Percentiles rank a stretch among this genome's conserved stretches.
Evolutionary conservation across 2,797 vertebrate species (phyloP).

Genomic region (Anabacerthia variegaticeps): DNA sequence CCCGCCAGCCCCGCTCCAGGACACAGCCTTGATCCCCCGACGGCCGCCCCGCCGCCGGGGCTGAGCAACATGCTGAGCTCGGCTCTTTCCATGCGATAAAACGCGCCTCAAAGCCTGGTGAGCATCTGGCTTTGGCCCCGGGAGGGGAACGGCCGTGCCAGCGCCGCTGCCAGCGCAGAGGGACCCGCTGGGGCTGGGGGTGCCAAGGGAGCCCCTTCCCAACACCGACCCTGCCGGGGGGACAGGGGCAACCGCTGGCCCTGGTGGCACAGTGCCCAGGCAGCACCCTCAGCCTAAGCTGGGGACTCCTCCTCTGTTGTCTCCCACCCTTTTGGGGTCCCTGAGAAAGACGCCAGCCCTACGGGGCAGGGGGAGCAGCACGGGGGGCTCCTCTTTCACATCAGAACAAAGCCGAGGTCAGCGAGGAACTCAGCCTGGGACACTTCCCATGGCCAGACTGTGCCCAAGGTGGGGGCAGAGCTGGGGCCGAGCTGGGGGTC

Average conservation of each 20-base stretch:
- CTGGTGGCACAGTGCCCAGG: fast-evolving
- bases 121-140: background rate
- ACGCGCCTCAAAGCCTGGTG: background rate
- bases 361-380: fast-evolving
- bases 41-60: background rate
- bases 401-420: background rate
- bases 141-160: background rate
- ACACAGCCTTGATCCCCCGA: conserved; percentile 12
- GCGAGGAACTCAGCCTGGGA: background rate
- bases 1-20: conserved; percentile 46
- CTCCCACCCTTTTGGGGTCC: background rate
- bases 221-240: fast-evolving
- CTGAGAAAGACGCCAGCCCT: fast-evolving
- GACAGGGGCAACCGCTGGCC: background rate
- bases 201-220: background rate
- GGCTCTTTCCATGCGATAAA: background rate
- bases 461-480: fast-evolving
- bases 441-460: fast-evolving
- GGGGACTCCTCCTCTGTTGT: background rate
- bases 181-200: background rate
- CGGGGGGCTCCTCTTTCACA: fast-evolving
- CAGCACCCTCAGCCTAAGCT: background rate
- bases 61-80: background rate
- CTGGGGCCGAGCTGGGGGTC: fast-evolving
- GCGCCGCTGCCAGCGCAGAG: background rate